These are phyloP conservation scores for Mus minutoides DNA, from an alignment of 2,797 vertebrate species.

Conservation along the genomic window DNA sequence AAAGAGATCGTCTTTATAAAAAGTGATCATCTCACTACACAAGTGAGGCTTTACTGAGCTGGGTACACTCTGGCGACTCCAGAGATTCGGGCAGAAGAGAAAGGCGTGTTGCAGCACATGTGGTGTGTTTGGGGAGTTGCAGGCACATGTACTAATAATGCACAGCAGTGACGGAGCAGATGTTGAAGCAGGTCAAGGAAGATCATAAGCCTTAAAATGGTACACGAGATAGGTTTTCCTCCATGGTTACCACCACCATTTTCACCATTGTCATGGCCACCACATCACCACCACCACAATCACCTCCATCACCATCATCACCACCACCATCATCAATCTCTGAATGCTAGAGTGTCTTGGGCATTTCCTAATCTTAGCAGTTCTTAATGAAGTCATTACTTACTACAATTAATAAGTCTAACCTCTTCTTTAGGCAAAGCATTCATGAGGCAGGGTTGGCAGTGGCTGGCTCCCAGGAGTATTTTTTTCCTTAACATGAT, in stretches of 20 bases:
- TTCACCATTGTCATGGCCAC: not conserved
- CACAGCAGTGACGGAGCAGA: not conserved
- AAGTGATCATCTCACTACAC: not conserved
- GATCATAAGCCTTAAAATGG: not conserved
- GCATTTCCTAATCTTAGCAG: not conserved
- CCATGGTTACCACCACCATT: not conserved
- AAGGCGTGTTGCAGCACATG: not conserved
- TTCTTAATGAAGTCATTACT: not conserved
- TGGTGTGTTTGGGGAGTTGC: not conserved
- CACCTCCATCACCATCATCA: not conserved
- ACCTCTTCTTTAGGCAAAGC: not conserved
- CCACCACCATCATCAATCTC: not conserved
- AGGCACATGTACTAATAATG: too few relatives aligned
- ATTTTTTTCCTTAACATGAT: not conserved
- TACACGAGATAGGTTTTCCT: not conserved
- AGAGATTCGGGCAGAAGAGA: not conserved
- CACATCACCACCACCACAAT: fast-evolving
- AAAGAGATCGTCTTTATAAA: not conserved
- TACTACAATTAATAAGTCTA: not conserved
- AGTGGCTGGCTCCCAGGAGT: not conserved
- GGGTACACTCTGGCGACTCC: not conserved
- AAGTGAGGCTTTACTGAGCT: not conserved
- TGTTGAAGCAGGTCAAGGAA: not conserved
- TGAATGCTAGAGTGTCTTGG: not conserved
- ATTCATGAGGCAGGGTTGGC: not conserved